Conservation (phyloP, 2,888 invertebrate genomes). For the Notodonta ziczac region DNA sequence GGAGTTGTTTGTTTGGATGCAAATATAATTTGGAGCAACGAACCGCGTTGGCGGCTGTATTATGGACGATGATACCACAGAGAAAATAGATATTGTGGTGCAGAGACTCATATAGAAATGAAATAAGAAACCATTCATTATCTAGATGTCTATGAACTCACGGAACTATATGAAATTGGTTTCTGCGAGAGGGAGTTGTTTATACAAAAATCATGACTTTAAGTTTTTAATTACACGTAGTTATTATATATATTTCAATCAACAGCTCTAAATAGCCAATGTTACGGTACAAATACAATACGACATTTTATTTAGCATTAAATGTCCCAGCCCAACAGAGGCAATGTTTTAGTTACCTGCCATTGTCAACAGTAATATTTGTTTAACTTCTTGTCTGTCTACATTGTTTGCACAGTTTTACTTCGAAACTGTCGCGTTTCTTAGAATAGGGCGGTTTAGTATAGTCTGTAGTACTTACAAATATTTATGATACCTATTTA, state of each 20-base stretch:
- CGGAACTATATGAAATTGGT: not conserved
- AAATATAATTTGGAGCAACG: constrained; percentile 35
- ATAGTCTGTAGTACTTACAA: not conserved
- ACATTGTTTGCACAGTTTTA: not conserved
- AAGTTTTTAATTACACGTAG: too few species aligned
- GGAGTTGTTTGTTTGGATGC: constrained; percentile 26
- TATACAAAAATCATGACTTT: too few species aligned
- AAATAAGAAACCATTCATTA: not conserved
- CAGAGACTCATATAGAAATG: constrained; percentile 19
- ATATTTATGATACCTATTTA: not conserved
- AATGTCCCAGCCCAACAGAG: too few species aligned
- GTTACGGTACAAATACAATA: too few species aligned
- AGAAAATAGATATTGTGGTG: constrained; percentile 36
- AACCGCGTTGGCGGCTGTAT: constrained; percentile 35
- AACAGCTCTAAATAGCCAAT: too few species aligned
- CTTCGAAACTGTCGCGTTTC: not conserved
- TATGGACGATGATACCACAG: constrained; percentile 34
- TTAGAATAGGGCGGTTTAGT: not conserved
- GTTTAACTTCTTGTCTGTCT: not conserved
- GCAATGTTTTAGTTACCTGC: not conserved
- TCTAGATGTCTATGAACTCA: not conserved
- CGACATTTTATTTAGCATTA: too few species aligned
- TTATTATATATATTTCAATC: too few species aligned
- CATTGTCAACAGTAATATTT: not conserved
- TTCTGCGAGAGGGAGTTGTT: not conserved